Evolutionary conservation across 2,113 vertebrate species (phyloP).

Genomic region (Bombycilla garrulus): DNA sequence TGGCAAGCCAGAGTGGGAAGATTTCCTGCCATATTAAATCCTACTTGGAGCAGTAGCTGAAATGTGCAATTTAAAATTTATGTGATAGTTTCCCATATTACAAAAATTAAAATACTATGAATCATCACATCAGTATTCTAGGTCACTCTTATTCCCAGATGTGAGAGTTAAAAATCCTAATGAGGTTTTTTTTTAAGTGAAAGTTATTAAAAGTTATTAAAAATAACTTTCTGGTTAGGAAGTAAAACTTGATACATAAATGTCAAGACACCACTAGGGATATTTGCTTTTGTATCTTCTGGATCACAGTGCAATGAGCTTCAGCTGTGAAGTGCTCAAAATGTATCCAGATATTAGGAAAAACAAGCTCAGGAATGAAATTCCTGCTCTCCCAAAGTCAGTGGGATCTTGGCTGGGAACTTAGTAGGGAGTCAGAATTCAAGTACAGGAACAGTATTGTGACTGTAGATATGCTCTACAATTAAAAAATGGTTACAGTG

Average conservation of each 20-base stretch:
- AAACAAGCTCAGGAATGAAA: background rate
- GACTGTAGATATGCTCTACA: background rate
- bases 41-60: background rate
- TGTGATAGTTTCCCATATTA: background rate
- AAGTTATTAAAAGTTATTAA: constrained; percentile 59
- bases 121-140: constrained; percentile 50
- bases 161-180: constrained; percentile 48
- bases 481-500: background rate
- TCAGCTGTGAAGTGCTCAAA: constrained; percentile 17
- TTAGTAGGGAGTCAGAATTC: background rate
- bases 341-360: background rate
- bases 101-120: constrained; percentile 44
- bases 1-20: constrained; percentile 8
- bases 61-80: constrained; percentile 21
- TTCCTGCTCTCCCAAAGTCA: background rate
- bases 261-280: constrained; percentile 1
- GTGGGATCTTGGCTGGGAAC: background rate
- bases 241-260: constrained; percentile 33
- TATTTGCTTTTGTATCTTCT: constrained; percentile 9
- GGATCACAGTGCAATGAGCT: background rate
- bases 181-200: background rate
- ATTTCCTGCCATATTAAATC: background rate
- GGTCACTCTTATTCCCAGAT: constrained; percentile 60
- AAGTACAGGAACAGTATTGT: background rate
- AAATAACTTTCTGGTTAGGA: constrained; percentile 51